Base-by-base conservation (phyloP, 1,140 invertebrate genomes). In the Drosophila seguyi region DNA sequence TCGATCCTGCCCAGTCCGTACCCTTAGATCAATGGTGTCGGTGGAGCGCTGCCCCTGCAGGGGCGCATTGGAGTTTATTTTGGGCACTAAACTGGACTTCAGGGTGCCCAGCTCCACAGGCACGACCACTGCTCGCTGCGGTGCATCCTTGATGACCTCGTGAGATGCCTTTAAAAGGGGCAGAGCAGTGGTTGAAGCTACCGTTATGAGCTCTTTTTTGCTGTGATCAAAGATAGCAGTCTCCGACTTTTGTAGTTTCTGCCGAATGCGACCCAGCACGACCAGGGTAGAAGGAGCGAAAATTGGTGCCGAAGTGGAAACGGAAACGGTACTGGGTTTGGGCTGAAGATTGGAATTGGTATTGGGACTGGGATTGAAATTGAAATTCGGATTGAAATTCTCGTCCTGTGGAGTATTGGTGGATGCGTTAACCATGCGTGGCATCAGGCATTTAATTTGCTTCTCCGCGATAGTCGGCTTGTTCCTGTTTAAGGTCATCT, bases 151-250 rank as follows among this genome's bases (percentile, higher is more conserved):
- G 5, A 61, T 8, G 3, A 76, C 13, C 22, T 50, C 6, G 7
- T 18, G 6, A 6, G 16, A 6, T 8, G 13, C 16, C 4, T 10
- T 14, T 3, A 4, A 14, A 25, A 22, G 16, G 11, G 66, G 47
- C 6, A 4, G 11, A 11, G 1, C n/a, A 0, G 16, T 11, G 1
- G 29, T 14, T 0, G 61, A 20, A 13, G 27, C 29, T 3, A 44
- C 2, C 7, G 41, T 31, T 11, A 74, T 53, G 2, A 79, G 59
- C 16, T 47, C 36, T 18, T 83, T 77, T n/a, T 27, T 27, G 11
- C 29, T 61, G 39, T 83, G 66, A 38, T 87, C 84, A 27, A 67
- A 77, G 67, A 88, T 77, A n/a, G 71, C 20, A 1, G 79, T 83
- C 36, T 87, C 29, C 0, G 79, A 83, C 6, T 27, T 34, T 14